Evolutionary conservation across 2,797 vertebrate genomes (phyloP), one percentile per base, ranked within the genome.

Genomic region (Bufotes viridis): DNA sequence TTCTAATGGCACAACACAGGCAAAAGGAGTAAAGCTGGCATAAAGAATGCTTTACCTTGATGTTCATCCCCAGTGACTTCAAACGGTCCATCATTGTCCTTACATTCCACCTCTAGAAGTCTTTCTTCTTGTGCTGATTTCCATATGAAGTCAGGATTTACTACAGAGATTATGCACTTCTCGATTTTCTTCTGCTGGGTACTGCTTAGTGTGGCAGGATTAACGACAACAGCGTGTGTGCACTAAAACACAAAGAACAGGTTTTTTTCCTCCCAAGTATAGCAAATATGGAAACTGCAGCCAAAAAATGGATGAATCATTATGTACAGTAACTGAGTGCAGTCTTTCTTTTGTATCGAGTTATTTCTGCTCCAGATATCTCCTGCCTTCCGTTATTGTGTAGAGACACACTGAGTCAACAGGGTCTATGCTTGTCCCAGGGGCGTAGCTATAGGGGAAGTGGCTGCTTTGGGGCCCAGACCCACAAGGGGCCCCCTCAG

Each of bases 211-310:
- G 53, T 53, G 82, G 93, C 91, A 88, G 92, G 90, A 34, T 90
- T 92, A 49, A 89, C 94, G 85, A 94, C 91, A 90, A 97, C 94
- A 12, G 96, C 76, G 88, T 97, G 94, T 53, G 96, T 96, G 90
- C 95, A 97, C 97, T 98, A 93, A 92, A 90, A 92, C 58, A 81
- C 15, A 82, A 58, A 83, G 18, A 55, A 76, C 1, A 61, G n/a
- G 22, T 20, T 8, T 79, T 17, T 55, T 49, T 58, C 17, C 0
- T 3, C 53, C 55, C 15, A 74, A 42, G 34, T 49, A 74, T 20
- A 49, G 29, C 17, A 74, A 74, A 51, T 75, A 75, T 75, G 13
- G 67, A 72, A 70, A 29, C 26, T 7, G 29, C 22, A 70, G 6
- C 2, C 13, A 69, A 26, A 69, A 34, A 26, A 67, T 14, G 10